Base-by-base conservation (phyloP, 1,140 invertebrate genomes). In the Amphibalanus amphitrite region DNA sequence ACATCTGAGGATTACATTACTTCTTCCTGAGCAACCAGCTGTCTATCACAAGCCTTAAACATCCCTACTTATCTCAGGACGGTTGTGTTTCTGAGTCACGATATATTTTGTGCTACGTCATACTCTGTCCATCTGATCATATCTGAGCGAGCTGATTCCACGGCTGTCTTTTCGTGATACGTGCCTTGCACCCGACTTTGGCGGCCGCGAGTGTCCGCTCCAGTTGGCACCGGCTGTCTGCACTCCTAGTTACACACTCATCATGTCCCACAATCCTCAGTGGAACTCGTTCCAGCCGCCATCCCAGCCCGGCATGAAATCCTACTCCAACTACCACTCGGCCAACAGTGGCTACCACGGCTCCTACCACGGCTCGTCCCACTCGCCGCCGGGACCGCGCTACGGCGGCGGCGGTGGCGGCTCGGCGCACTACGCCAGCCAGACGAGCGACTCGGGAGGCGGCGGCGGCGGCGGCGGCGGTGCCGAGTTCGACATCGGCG, bases 191-290 rank as follows among this genome's bases (percentile, higher is more conserved):
- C 47, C 20, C 1, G 13, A 59, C 47, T 23, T 59, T 20, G 13
- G 20, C 47, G 10, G 17, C 10, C 10, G 47, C 10, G 47, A 59
- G 47, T 20, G 47, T 59, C 47, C 20, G 47, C n/a, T n/a, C n/a
- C n/a, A n/a, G n/a, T 59, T 20, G 10, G 20, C 13, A 59, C 10
- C 1, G 47, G 47, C 10, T 17, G 10, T 20, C 10, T 23, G 10
- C 47, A 20, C 47, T 13, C 10, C 17, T 23, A 8, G 47, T 20
- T 8, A 38, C 38, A 8, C 13, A 3, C 23, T 59, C 47, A 59
- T 59, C 47, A 67, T 67, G 65, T 67, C 65, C 26, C 65, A 28
- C 65, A 67, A 67, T 67, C 65, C 28, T 67, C 65, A 26, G 65
- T 67, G 65, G 65, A 67, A 28, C 10, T 67, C n/a, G 26, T 67